Base-by-base conservation (phyloP, 2,113 vertebrate species). In the Cranoglanis bouderius region DNA sequence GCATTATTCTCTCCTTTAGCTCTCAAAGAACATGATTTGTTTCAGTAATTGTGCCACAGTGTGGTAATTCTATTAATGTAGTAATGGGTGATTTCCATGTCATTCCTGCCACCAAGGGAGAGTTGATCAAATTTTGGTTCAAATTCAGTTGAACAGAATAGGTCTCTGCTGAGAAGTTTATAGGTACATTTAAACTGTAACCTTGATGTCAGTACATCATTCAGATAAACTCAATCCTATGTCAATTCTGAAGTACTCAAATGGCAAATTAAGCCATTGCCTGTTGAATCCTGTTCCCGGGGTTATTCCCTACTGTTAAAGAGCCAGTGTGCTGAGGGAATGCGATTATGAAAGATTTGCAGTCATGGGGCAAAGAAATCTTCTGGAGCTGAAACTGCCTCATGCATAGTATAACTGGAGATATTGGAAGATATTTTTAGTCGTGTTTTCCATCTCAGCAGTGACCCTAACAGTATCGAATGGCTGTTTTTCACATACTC, bases 361-460 rank as follows among this genome's bases (percentile, higher is more conserved):
- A 51, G 84, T 88, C 67, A 89, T 88, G 80, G 78, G 77, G 65
- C 21, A 83, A 89, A 87, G 82, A 63, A 85, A 88, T 88, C 55
- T 81, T 55, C 61, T n/a, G 70, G n/a, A 51, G 80, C 55, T 74
- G 61, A 78, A 63, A 72, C 38, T 87, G 75, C 61, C 49, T 82
- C 65, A 55, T 87, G 81, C 38, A 5, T 72, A 81, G 83, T 87
- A 90, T 87, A 86, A 90, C 84, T 88, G 82, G 84, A 85, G 77
- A 80, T 57, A 86, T 53, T 65, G 63, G 24, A 57, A 61, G 35
- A 32, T 90, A 90, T 92, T 84, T 91, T 90, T 89, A 88, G 90
- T 10, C 26, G 3, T 53, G 84, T 77, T 85, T 82, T 86, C 51
- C 82, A 49, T 72, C 90, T 88, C 88, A 10, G 53, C 86, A 84